phyloP scores from a whole-genome alignment of 64 coral and sea anemone species.

The Hydrozoanthus tunicans region DNA sequence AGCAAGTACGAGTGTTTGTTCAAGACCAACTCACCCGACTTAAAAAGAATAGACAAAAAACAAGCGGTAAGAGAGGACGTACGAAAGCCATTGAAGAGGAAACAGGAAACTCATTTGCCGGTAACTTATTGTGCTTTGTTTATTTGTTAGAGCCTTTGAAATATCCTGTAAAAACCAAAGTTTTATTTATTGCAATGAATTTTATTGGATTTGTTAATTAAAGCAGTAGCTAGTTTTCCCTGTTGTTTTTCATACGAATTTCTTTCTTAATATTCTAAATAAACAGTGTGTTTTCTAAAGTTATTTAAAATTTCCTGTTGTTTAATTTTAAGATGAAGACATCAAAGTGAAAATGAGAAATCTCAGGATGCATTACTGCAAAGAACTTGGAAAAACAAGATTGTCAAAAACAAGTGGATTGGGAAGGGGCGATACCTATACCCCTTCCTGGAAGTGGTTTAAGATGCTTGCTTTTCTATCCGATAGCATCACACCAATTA shows the following conservation, averaged over 20 bases:
- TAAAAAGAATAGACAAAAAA: conserved; percentile 6
- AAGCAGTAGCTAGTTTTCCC: background rate
- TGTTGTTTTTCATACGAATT: background rate
- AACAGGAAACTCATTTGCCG: background rate
- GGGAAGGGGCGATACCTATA: conserved; percentile 34
- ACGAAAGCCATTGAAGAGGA: conserved; percentile 1
- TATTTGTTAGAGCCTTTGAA: background rate
- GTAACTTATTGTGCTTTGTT: background rate
- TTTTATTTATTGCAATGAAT: background rate
- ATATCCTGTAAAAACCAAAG: background rate
- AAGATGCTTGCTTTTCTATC: conserved; percentile 28
- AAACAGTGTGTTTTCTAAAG: background rate
- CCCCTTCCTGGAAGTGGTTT: conserved; percentile 38
- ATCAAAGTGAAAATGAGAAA: conserved; percentile 11
- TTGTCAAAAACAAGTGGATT: conserved; percentile 30
- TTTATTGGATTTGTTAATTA: background rate
- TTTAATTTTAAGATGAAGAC: background rate
- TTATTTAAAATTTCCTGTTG: background rate
- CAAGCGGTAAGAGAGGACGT: background rate
- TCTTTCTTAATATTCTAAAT: background rate
- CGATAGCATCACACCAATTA: conserved; percentile 52
- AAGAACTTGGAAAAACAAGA: conserved; percentile 29
- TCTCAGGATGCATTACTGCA: conserved; percentile 29
- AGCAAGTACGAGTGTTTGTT: background rate
- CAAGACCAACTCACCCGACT: conserved; percentile 24